A percentile compares a stretch with the other conserved stretches of the same genome.
Conservation (phyloP, 2,797 vertebrate species). For the Falco concolor region DNA sequence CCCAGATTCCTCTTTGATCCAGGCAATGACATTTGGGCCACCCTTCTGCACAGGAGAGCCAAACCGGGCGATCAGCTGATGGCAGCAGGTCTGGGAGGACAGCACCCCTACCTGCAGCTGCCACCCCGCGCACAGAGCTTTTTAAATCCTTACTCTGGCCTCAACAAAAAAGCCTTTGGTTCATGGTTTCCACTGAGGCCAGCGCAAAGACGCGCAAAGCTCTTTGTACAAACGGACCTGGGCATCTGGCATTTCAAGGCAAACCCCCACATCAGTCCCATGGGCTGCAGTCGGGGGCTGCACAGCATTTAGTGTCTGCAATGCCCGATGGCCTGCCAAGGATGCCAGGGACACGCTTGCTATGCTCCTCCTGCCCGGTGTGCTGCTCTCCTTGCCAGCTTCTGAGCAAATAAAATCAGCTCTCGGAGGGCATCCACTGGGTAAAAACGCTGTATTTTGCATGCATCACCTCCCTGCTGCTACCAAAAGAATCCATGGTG, state of each 20-base stretch:
- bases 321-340: not conserved
- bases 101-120: not conserved
- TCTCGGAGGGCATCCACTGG: not conserved
- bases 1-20: not conserved
- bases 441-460: not conserved
- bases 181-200: not conserved
- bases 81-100: not conserved
- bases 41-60: not conserved
- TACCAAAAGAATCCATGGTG: not conserved
- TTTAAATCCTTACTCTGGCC: not conserved
- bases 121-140: not conserved
- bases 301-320: not conserved
- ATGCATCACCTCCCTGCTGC: not conserved
- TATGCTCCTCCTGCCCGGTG: not conserved
- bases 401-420: not conserved
- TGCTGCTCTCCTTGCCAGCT: not conserved
- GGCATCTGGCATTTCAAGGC: not conserved
- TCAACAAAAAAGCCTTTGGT: not conserved
- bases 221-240: not conserved
- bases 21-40: not conserved
- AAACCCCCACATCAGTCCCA: not conserved
- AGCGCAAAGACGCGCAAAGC: accelerated
- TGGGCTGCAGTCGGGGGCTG: not conserved
- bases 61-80: too few species aligned
- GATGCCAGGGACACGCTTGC: not conserved